Conservation (phyloP, 2,113 vertebrate genomes). For the Illadopsis cleaveri region DNA sequence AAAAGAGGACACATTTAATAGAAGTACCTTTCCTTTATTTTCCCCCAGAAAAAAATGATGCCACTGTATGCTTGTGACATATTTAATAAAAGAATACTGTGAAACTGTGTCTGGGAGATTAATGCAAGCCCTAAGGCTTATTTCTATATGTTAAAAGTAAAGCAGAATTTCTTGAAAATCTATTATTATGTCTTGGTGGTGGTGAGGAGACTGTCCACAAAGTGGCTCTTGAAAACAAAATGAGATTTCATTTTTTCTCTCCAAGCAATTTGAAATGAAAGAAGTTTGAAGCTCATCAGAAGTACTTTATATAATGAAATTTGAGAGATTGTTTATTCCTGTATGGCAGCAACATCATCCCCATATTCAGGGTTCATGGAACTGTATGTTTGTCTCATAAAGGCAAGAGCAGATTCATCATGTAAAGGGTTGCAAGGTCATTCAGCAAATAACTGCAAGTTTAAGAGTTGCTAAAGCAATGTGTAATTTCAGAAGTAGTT, state of each 20-base stretch:
- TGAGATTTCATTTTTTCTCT: neutral
- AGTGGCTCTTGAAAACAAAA: neutral
- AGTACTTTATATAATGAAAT: neutral
- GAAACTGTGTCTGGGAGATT: neutral
- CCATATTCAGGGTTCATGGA: neutral
- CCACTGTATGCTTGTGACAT: neutral
- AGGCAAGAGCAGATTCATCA: neutral
- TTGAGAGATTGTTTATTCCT: neutral
- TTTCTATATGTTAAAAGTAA: neutral
- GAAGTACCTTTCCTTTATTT: neutral
- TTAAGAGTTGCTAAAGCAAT: neutral
- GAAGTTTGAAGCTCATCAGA: neutral
- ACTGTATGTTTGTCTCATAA: neutral
- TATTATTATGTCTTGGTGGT: neutral
- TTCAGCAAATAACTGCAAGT: neutral
- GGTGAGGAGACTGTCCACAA: neutral
- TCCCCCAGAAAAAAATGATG: rapidly evolving
- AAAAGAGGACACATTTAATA: neutral
- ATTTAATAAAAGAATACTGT: neutral
- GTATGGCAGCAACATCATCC: neutral
- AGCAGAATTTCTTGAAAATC: neutral
- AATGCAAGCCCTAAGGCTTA: neutral
- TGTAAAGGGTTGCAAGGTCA: neutral
- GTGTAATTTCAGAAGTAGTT: neutral
- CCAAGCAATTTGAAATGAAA: neutral